Evolutionary conservation across 23 tunicate species (phyloP).

Genomic region (Botrylloides violaceus): DNA sequence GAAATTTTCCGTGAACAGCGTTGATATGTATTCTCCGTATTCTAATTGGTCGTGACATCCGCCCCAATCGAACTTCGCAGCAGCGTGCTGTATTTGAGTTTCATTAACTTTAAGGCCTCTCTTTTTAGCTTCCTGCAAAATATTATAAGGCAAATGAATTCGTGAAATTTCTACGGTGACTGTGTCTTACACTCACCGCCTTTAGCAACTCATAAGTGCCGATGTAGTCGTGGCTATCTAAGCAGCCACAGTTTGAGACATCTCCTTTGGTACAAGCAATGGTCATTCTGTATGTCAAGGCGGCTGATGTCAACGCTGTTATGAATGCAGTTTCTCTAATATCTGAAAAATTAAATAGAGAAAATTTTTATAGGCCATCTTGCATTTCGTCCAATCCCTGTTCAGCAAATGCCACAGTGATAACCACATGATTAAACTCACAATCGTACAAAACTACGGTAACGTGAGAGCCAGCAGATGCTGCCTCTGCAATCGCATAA

Average conservation of each 20-base stretch:
- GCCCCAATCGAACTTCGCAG: constrained; percentile 47
- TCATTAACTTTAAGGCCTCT: constrained; percentile 28
- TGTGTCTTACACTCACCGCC: not conserved
- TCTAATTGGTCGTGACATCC: constrained; percentile 56
- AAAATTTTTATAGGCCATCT: no score
- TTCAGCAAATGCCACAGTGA: no score
- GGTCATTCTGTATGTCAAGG: constrained; percentile 46
- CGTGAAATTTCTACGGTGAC: not conserved
- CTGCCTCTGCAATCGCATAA: no score
- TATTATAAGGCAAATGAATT: not conserved
- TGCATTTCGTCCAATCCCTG: no score
- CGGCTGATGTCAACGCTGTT: constrained; percentile 55
- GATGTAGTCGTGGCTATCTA: not conserved
- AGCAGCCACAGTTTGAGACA: constrained; percentile 45
- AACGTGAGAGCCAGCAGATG: no score
- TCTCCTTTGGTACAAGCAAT: constrained; percentile 56
- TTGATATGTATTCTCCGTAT: constrained; percentile 39
- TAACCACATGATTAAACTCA: no score
- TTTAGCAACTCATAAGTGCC: constrained; percentile 10
- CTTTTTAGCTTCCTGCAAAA: constrained; percentile 52
- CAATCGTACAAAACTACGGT: no score
- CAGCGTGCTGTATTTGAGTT: constrained; percentile 24
- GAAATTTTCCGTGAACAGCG: constrained; percentile 23
- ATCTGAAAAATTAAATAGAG: constrained; percentile 33
- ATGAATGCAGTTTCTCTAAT: constrained; percentile 50